These are phyloP conservation scores for Xiphophorus birchmanni DNA, from an alignment of 2,797 vertebrate genomes.

Conservation along the genomic window DNA sequence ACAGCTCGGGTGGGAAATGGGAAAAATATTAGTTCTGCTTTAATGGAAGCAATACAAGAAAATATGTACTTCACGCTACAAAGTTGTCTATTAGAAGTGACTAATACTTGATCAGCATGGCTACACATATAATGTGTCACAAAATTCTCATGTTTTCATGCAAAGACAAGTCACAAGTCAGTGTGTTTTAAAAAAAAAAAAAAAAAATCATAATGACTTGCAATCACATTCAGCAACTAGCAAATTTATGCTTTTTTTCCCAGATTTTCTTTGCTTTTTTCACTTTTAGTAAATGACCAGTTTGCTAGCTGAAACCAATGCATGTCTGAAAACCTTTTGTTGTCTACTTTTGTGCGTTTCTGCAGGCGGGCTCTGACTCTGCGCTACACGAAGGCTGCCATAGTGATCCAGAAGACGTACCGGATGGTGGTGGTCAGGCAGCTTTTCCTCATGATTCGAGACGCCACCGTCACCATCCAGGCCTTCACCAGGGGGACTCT, in stretches of 20 bases:
- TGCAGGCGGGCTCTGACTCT: conserved; percentile 69
- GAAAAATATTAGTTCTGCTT: background rate
- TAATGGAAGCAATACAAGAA: background rate
- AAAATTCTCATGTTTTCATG: too few relatives aligned
- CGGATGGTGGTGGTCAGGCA: conserved; percentile 74
- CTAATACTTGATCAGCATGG: too few relatives aligned
- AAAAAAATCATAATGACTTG: too few relatives aligned
- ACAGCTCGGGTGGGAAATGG: background rate
- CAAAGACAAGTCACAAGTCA: too few relatives aligned
- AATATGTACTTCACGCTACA: background rate
- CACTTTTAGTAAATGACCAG: background rate
- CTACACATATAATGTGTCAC: too few relatives aligned
- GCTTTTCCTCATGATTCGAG: conserved; percentile 62
- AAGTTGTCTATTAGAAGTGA: too few relatives aligned
- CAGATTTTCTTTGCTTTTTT: background rate
- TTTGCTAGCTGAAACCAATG: background rate
- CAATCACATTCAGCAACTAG: too few relatives aligned
- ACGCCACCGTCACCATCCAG: conserved; percentile 80
- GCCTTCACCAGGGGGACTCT: conserved; percentile 76
- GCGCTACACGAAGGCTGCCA: conserved; percentile 75
- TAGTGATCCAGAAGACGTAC: conserved; percentile 80
- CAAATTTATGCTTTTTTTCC: too few relatives aligned
- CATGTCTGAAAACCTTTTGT: background rate
- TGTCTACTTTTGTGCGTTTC: background rate
- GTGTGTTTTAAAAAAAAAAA: too few relatives aligned